phyloP scores from a whole-genome alignment of 2,113 vertebrate genomes.

The Sebastes schlegelii region DNA sequence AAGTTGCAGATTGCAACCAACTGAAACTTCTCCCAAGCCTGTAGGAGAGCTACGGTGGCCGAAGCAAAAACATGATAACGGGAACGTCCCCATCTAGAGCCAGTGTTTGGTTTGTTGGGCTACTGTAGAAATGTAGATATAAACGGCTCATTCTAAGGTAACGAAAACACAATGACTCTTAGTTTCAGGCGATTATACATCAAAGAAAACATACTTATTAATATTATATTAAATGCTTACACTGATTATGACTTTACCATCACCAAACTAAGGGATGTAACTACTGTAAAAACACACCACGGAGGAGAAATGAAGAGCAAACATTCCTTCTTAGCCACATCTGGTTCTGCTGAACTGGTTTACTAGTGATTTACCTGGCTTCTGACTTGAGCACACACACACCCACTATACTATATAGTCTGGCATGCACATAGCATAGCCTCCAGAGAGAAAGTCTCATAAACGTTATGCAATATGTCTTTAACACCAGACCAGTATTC shows the following conservation, averaged over 20 bases:
- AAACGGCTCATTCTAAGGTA: no score
- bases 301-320: not conserved
- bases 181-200: no score
- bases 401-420: slow-evolving; percentile 1
- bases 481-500: slow-evolving; percentile 24
- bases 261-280: not conserved
- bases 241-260: not conserved
- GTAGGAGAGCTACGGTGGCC: no score
- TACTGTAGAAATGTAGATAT: no score
- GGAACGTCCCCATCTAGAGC: no score
- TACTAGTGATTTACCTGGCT: slow-evolving; percentile 8
- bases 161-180: no score
- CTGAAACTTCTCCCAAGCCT: no score
- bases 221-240: no score
- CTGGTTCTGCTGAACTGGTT: slow-evolving; percentile 43
- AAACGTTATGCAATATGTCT: slow-evolving; percentile 52
- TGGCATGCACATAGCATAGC: slow-evolving; percentile 13
- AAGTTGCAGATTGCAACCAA: no score
- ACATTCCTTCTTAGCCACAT: slow-evolving; percentile 27
- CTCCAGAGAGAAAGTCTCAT: slow-evolving; percentile 34
- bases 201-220: no score
- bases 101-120: no score
- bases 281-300: not conserved
- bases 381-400: not conserved
- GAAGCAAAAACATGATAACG: no score